Evolutionary conservation across 2,113 vertebrate genomes (phyloP).

Genomic region (Daboia siamensis): DNA sequence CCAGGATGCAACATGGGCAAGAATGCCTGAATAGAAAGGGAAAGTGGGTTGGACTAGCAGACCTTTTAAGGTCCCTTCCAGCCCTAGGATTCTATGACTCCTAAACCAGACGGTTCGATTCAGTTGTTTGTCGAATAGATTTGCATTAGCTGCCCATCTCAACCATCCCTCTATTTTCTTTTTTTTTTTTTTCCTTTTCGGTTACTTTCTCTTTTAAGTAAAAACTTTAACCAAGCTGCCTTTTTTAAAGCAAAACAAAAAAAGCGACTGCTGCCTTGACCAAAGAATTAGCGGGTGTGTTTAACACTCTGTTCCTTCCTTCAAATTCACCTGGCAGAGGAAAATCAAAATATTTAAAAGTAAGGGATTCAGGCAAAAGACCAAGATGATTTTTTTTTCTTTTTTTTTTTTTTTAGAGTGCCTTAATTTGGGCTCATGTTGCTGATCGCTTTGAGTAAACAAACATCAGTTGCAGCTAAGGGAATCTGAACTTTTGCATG

Average conservation of each 20-base stretch:
- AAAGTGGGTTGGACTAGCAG: no score
- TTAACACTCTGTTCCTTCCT: background rate
- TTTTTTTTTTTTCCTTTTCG: no score
- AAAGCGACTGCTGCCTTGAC: background rate
- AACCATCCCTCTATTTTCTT: no score
- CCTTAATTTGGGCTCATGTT: background rate
- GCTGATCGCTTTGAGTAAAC: background rate
- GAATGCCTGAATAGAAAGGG: no score
- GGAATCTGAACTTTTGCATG: background rate
- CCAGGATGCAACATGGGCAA: no score
- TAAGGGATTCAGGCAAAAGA: background rate
- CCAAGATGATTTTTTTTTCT: background rate
- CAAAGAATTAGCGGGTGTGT: background rate
- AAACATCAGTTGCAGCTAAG: background rate
- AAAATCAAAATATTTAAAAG: background rate
- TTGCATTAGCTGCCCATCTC: no score
- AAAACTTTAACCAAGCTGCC: no score
- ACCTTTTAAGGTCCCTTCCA: no score
- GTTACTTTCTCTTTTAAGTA: no score
- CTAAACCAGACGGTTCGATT: background rate
- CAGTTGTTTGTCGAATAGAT: no score
- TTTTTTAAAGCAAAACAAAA: no score
- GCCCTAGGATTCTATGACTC: background rate
- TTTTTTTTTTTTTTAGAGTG: background rate
- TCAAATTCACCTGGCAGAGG: background rate